Evolutionary conservation across 2,113 vertebrate genomes (phyloP), one percentile per base, ranked within the genome.

Genomic region (Trachemys scripta): DNA sequence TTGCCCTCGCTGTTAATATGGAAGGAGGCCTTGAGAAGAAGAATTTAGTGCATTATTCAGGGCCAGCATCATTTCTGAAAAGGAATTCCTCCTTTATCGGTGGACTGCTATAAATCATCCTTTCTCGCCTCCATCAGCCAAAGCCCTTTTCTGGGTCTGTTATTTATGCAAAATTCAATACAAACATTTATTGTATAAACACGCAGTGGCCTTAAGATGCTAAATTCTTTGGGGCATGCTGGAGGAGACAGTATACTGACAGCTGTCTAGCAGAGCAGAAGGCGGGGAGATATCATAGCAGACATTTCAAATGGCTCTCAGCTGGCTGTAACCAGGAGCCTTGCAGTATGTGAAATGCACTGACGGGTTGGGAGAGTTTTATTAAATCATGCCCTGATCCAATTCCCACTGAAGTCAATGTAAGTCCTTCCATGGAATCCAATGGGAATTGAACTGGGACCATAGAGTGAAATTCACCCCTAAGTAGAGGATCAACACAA

Each of bases 361-460:
- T 8, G 35, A 2, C 1, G 8, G 1, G 0, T 25, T 5, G 6
- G 31, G 35, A 31, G 22, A 3, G 16, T 3, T 1, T 5, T 81
- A 9, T n/a, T 2, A 57, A 80, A 89, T 3, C 35, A 6, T 47
- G 38, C 80, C 38, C 0, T 0, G 79, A 53, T 45, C 5, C 54
- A 0, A 69, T 0, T 1, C 22, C 29, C 1, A 0, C 2, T 0
- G 24, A 20, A 24, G 38, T 79, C 29, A 53, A 1, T 0, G 62
- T 78, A 19, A 62, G 53, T 17, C 45, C 6, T 31, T 24, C 20
- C 35, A 72, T 17, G 27, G 35, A 50, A 51, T 20, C 19, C 56
- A 2, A 31, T 1, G 3, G 20, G 20, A 25, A 79, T n/a, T 53
- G 72, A 1, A 1, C 6, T 12, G 50, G 38, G 75, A 29, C 51